Base-by-base conservation (phyloP, 1,140 invertebrate species). In the Lucilia sericata region DNA sequence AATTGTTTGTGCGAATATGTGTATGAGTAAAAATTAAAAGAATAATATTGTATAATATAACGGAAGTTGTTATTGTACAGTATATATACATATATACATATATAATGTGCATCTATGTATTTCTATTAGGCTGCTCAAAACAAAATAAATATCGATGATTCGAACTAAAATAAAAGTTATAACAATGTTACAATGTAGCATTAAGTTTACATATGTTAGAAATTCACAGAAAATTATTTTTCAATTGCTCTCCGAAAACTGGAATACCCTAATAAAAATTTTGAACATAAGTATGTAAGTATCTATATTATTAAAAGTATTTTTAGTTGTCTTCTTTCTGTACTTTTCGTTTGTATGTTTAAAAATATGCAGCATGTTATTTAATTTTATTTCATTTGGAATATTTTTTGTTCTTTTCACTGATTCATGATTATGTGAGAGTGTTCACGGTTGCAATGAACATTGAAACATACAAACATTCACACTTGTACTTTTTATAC, bases 391-490 rank as follows among this genome's bases (percentile, higher is more conserved):
- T 70, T 70, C 65, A 70, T 70, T 70, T 70, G n/a, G 9, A 70
- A 70, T 70, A 70, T 8, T 21, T 70, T 21, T 21, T 70, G 65
- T n/a, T 60, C 65, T 70, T 70, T 70, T n/a, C 17, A 70, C n/a
- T 70, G 65, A 70, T 70, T 70, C 65, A 70, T 21, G n/a, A 70
- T 70, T 70, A 70, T 70, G 65, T 70, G 65, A 70, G 65, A 21
- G 65, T 12, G 8, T 70, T 70, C 9, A 70, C 65, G 19, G 55
- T 60, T 14, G 10, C 51, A 17, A 60, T 60, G 55, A 17, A 42
- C n/a, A 60, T 60, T 60, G 13, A 55, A 12, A 55, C 12, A 5
- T 21, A 70, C 65, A 21, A 70, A 70, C 65, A 70, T 70, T 70
- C 19, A 21, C 21, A 17, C 5, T n/a, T 14, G 14, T 60, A 60